Base-by-base conservation (phyloP, 2,888 invertebrate genomes). In the Tiphia femorata region DNA sequence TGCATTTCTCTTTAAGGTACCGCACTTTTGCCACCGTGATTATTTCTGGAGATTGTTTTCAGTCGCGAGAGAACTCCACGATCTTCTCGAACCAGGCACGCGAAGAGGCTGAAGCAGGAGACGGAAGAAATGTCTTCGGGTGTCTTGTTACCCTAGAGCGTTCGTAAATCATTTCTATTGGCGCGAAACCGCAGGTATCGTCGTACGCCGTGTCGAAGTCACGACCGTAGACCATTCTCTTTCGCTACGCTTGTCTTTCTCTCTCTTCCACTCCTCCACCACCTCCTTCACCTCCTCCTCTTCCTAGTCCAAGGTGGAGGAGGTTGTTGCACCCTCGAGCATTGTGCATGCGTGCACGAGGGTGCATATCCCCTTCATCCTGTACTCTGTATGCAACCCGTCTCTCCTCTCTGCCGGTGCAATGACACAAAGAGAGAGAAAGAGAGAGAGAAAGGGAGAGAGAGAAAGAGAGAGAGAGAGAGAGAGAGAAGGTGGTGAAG, bases 311-410 rank as follows among this genome's bases (percentile, higher is more conserved):
- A 67, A 60, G 67, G 55, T 51, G 51, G 58, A 58, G 49, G 52
- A 72, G 72, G 72, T 72, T 72, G 70, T 71, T 68, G 71, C 69
- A 67, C 69, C 71, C 70, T 50, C 64, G 52, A 49, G 50, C 62
- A 69, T 61, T 66, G 60, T 62, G 71, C 62, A 63, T 70, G 68
- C 62, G 53, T 62, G 62, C 56, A 47, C 54, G 58, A 67, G 69
- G 67, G 67, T 67, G 66, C 58, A 60, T 43, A 64, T 49, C 58
- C 52, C 54, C 54, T 57, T 57, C 52, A 17, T 57, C 53, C 51
- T 56, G 38, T 51, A 49, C 49, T 62, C 60, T 60, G 58, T 58
- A 69, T 61, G 69, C 60, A 53, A 56, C 55, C 57, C 56, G 65
- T 58, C 58, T 55, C 56, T 47, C 53, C 46, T 63, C 55, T 40